phyloP scores from a whole-genome alignment of 1,140 invertebrate genomes.

The Philopotamus ludificatus region DNA sequence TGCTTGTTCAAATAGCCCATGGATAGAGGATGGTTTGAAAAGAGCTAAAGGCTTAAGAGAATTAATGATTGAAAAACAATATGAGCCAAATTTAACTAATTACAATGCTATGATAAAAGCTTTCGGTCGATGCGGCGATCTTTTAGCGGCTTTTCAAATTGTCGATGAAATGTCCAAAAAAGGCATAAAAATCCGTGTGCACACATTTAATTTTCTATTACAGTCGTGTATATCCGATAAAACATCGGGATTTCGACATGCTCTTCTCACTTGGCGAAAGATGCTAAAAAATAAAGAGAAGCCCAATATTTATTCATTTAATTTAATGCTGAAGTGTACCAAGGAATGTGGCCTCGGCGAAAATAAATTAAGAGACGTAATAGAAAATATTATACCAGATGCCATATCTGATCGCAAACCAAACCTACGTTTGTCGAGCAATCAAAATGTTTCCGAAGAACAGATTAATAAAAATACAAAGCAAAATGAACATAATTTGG shows the following conservation, averaged over 20 bases:
- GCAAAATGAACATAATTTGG: background rate
- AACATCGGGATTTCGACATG: slow-evolving; percentile 75
- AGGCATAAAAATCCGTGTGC: slow-evolving; percentile 61
- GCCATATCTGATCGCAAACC: background rate
- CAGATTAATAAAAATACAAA: background rate
- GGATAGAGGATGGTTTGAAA: slow-evolving; percentile 60
- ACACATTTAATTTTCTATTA: slow-evolving; percentile 77
- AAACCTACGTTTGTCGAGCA: background rate
- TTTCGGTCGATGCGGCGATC: slow-evolving; percentile 77
- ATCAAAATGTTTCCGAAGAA: background rate
- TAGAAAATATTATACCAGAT: slow-evolving; percentile 1
- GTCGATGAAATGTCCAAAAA: slow-evolving; percentile 80
- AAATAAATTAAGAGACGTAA: slow-evolving; percentile 37
- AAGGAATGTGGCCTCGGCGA: slow-evolving; percentile 76
- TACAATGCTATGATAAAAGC: slow-evolving; percentile 91
- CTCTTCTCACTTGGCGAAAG: slow-evolving; percentile 80
- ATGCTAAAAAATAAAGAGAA: slow-evolving; percentile 65
- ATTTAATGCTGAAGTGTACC: slow-evolving; percentile 74
- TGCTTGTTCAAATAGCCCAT: slow-evolving; percentile 80
- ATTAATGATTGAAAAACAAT: slow-evolving; percentile 67
- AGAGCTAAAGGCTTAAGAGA: slow-evolving; percentile 65
- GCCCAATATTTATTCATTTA: slow-evolving; percentile 74
- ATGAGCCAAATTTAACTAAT: slow-evolving; percentile 71
- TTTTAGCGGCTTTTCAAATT: slow-evolving; percentile 73
- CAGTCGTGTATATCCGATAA: slow-evolving; percentile 79